Base-by-base conservation (phyloP, 1,140 invertebrate genomes). In the Phymorhynchus buccinoides region DNA sequence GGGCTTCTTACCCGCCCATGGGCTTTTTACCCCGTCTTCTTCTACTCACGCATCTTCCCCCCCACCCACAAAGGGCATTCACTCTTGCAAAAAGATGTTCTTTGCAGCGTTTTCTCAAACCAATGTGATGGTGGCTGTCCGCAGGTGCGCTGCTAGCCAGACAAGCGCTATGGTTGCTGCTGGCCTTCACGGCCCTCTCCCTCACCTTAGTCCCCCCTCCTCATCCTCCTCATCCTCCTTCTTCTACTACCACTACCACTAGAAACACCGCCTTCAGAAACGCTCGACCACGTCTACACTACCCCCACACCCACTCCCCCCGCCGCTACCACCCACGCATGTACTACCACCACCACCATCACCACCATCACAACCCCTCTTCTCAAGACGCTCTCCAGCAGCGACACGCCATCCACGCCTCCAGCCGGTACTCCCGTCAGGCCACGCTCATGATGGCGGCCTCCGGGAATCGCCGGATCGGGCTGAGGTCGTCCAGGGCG, bases 361-460 rank as follows among this genome's bases (percentile, higher is more conserved):
- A 62, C 56, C 7, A 4, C 30, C 22, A 52, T n/a, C n/a, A n/a
- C n/a, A n/a, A n/a, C n/a, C n/a, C 44, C 1, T n/a, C 79, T 14
- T 7, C 27, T 27, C 27, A n/a, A 9, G 0, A 14, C 18, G 35
- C 32, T 3, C 16, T 30, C 4, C 30, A 80, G 27, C 27, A 27
- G 14, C 78, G 39, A 14, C 18, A 30, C 48, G 48, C 48, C 48
- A 32, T 30, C 9, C 37, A n/a, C 9, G 37, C 27, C 42, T 35
- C 32, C 79, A 30, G 42, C 30, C 48, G 30, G n/a, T 39, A 41
- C 35, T 81, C 80, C 80, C 80, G 56, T 30, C 78, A 80, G 52
- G 78, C 41, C 14, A 39, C 62, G 3, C 78, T 85, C 22, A 80
- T 78, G 52, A 84, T 84, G 48, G 71, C 73, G 32, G 44, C 44